Percentiles rank a stretch among this genome's conserved stretches.
Conservation (phyloP, 2,888 invertebrate species). For the Platycheirus albimanus region DNA sequence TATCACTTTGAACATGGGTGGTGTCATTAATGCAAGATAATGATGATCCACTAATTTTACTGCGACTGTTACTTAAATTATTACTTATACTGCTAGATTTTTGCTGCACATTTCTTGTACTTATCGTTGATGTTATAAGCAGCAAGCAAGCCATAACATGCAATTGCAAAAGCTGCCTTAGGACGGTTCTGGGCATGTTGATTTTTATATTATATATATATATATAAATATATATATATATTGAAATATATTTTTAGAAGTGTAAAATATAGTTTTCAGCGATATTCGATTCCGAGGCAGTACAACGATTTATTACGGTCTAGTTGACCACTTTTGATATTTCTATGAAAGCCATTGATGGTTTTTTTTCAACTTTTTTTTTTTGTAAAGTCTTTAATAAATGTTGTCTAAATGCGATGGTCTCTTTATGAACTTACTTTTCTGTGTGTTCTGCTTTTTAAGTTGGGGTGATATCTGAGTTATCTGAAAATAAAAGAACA, state of each 20-base stretch:
- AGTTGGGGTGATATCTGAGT: not conserved
- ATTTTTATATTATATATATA: not conserved
- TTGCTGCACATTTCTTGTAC: constrained; percentile 49
- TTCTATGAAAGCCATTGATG: constrained; percentile 37
- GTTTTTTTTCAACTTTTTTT: not conserved
- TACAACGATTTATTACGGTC: constrained; percentile 41
- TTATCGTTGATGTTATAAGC: constrained; percentile 52
- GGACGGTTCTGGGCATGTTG: constrained; percentile 61
- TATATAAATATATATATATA: too few species aligned
- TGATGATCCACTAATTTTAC: constrained; percentile 47
- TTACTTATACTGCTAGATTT: constrained; percentile 43
- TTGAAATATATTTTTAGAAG: too few species aligned
- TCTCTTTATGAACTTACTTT: too few species aligned
- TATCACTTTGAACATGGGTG: constrained; percentile 76
- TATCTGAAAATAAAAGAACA: not conserved
- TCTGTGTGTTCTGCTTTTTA: not conserved
- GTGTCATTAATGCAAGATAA: constrained; percentile 62
- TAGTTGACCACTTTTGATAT: constrained; percentile 31
- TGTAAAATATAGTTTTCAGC: constrained; percentile 1
- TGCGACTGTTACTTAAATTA: constrained; percentile 31
- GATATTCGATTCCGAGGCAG: constrained; percentile 65
- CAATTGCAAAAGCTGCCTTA: constrained; percentile 53
- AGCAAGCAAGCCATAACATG: constrained; percentile 54
- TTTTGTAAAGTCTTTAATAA: too few species aligned
- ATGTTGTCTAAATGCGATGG: too few species aligned